These are phyloP conservation scores for Drosophila prolongata DNA, from an alignment of 2,888 invertebrate species.

Conservation along the genomic window DNA sequence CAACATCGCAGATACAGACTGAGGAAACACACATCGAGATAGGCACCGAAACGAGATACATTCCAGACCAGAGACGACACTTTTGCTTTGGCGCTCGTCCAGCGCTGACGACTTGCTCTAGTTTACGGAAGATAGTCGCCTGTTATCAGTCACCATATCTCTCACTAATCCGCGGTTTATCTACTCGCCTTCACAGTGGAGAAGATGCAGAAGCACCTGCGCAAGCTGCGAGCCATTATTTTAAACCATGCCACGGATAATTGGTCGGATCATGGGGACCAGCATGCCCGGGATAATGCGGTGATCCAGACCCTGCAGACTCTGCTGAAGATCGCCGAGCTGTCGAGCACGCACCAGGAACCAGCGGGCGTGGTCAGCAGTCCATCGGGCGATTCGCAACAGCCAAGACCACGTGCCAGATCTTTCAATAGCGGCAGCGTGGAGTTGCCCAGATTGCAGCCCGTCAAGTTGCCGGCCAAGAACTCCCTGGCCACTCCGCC, in stretches of 20 bases:
- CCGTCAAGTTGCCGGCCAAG: conserved; percentile 70
- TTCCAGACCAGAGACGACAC: conserved; percentile 56
- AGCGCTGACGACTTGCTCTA: conserved; percentile 41
- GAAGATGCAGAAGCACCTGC: conserved; percentile 83
- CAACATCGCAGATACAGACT: conserved; percentile 35
- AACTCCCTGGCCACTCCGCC: conserved; percentile 70
- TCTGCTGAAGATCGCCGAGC: conserved; percentile 83
- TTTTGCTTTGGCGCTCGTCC: conserved; percentile 68
- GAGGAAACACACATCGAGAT: conserved; percentile 1
- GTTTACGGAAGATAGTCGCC: conserved; percentile 24
- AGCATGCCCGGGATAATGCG: conserved; percentile 77
- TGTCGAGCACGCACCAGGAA: conserved; percentile 70
- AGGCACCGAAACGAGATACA: conserved; percentile 27
- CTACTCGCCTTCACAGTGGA: conserved; percentile 64
- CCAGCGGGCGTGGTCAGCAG: conserved; percentile 66
- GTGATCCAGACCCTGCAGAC: conserved; percentile 83
- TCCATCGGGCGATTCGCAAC: conserved; percentile 43
- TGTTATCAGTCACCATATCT: conserved; percentile 28
- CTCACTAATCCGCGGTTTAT: conserved; percentile 9
- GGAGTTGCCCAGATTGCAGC: conserved; percentile 63
- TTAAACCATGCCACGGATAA: conserved; percentile 74
- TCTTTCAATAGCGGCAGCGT: conserved; percentile 67
- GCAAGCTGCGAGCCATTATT: conserved; percentile 81
- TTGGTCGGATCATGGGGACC: conserved; percentile 78
- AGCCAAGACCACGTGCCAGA: conserved; percentile 58